Evolutionary conservation across 2,113 vertebrate genomes (phyloP).

Genomic region (Xenopus borealis): DNA sequence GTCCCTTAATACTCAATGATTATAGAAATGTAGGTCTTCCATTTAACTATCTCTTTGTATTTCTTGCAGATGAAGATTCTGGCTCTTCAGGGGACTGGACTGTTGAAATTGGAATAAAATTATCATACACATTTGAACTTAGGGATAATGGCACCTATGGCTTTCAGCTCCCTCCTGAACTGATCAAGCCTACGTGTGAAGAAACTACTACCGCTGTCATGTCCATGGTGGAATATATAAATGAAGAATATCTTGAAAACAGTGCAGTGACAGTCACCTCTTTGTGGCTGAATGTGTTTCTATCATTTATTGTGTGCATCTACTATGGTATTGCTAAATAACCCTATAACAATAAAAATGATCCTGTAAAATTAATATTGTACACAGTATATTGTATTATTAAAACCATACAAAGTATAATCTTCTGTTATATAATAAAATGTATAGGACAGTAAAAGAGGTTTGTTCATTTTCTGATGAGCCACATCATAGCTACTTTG

Average conservation of each 20-base stretch:
- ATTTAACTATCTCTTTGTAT: not conserved
- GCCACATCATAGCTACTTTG: too few relatives aligned
- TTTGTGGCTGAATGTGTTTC: not conserved
- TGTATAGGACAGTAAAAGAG: too few relatives aligned
- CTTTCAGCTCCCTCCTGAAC: constrained; percentile 68
- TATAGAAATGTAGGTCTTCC: too few relatives aligned
- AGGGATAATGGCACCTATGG: constrained; percentile 63
- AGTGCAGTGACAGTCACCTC: constrained; percentile 26
- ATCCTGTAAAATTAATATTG: not conserved
- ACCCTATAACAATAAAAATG: not conserved
- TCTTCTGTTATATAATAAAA: too few relatives aligned
- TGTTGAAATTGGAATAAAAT: constrained; percentile 67
- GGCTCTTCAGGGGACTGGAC: constrained; percentile 82
- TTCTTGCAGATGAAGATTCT: constrained; percentile 68
- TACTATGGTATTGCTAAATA: constrained; percentile 1
- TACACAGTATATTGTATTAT: too few relatives aligned
- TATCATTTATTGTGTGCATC: not conserved
- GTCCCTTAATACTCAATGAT: too few relatives aligned
- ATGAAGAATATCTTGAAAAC: constrained; percentile 57
- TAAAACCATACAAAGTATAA: too few relatives aligned
- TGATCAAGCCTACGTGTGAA: constrained; percentile 78
- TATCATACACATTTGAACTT: constrained; percentile 79
- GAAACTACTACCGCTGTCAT: constrained; percentile 75
- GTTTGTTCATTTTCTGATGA: too few relatives aligned
- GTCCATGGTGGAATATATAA: constrained; percentile 68